Conservation (phyloP, 2,888 invertebrate species). For the Sycophila texana region DNA sequence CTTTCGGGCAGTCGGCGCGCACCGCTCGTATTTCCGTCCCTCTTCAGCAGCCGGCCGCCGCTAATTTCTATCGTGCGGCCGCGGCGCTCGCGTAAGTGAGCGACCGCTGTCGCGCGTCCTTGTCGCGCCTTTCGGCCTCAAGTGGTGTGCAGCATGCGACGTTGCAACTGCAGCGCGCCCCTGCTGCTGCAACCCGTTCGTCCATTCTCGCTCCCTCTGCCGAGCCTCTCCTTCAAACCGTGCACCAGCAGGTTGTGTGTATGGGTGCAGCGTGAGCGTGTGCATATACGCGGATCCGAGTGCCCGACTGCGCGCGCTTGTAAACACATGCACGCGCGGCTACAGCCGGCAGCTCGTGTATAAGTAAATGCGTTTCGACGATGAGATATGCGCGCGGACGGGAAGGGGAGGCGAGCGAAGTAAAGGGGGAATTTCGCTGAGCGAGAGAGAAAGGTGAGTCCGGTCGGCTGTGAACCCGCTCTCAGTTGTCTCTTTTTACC, state of each 20-base stretch:
- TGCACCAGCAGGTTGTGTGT: neutral
- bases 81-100: neutral
- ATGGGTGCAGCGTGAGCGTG: slow-evolving; percentile 67
- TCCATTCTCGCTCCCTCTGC: neutral
- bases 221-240: neutral
- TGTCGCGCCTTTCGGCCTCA: neutral
- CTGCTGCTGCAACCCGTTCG: neutral
- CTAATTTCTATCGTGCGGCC: neutral
- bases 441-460: slow-evolving; percentile 35
- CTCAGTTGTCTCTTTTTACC: too few species aligned
- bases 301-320: slow-evolving; percentile 56
- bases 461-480: neutral
- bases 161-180: slow-evolving; percentile 5
- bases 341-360: slow-evolving; percentile 1
- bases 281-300: too few species aligned
- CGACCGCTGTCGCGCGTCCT: neutral
- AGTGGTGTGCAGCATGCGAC: neutral
- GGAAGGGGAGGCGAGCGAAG: slow-evolving; percentile 12
- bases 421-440: slow-evolving; percentile 7
- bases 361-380: slow-evolving; percentile 33
- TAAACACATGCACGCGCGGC: slow-evolving; percentile 21
- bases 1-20: neutral
- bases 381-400: slow-evolving; percentile 3
- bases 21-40: slow-evolving; percentile 26
- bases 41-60: slow-evolving; percentile 4